Conservation (phyloP, 2,797 vertebrate genomes). For the Epinephelus awoara region DNA sequence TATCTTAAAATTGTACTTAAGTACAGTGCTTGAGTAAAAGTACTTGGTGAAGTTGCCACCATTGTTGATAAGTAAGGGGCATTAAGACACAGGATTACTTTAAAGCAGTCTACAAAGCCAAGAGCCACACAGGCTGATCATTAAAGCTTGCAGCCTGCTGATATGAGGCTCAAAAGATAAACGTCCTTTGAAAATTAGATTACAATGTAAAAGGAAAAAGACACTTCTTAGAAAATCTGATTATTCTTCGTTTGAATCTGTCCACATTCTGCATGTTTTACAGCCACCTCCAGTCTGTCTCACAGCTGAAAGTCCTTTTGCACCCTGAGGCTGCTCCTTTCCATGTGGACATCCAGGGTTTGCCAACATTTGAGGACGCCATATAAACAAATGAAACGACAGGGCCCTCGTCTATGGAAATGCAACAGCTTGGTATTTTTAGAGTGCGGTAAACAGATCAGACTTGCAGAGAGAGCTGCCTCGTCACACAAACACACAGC, state of each 20-base stretch:
- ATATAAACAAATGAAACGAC: conserved; percentile 67
- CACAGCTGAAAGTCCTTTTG: conserved; percentile 45
- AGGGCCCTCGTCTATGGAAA: conserved; percentile 61
- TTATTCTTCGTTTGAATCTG: conserved; percentile 1
- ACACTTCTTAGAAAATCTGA: neutral
- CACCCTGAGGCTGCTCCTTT: conserved; percentile 40
- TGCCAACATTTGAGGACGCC: conserved; percentile 65
- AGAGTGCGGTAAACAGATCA: conserved; percentile 72
- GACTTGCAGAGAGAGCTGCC: conserved; percentile 54
- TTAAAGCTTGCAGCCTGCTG: neutral
- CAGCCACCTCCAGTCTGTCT: conserved; percentile 15
- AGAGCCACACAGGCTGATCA: conserved; percentile 2
- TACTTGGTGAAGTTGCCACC: neutral
- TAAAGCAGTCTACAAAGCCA: neutral
- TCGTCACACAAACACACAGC: conserved; percentile 70
- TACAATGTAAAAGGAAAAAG: neutral
- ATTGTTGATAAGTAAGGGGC: neutral
- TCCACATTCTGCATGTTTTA: conserved; percentile 29
- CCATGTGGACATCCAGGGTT: conserved; percentile 50
- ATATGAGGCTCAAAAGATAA: neutral
- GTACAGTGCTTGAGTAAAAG: too few species aligned
- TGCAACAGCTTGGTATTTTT: conserved; percentile 74
- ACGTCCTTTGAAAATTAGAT: neutral
- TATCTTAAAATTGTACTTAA: neutral
- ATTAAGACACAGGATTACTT: neutral